Evolutionary conservation across 1,140 invertebrate genomes (phyloP).

Genomic region (Pentalonia nigronervosa): DNA sequence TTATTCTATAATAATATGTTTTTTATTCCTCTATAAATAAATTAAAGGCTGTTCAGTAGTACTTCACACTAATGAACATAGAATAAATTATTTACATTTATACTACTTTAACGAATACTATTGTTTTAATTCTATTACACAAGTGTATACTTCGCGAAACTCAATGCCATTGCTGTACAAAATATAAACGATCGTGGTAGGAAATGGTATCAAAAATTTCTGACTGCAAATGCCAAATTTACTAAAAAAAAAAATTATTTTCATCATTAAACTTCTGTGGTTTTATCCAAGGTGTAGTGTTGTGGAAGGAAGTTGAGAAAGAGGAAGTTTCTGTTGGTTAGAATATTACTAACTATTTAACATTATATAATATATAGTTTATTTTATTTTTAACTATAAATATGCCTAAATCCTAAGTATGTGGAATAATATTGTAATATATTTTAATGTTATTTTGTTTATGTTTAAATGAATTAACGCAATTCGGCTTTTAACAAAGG

Average conservation of each 20-base stretch:
- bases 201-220: background rate
- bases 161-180: background rate
- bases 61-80: background rate
- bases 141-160: background rate
- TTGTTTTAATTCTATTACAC: background rate
- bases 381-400: no score
- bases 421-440: no score
- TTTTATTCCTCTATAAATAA: background rate
- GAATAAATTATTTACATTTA: background rate
- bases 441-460: no score
- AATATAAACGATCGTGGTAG: background rate
- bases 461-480: no score
- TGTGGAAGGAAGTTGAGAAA: no score
- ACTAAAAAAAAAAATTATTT: no score
- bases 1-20: background rate
- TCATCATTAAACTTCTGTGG: no score
- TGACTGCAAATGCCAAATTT: background rate
- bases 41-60: background rate
- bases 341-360: background rate
- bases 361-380: background rate
- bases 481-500: no score
- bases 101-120: background rate
- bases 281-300: no score
- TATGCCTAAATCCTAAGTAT: no score
- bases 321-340: background rate